Evolutionary conservation across 2,888 invertebrate genomes (phyloP).

Genomic region (Scotopteryx bipunctaria): DNA sequence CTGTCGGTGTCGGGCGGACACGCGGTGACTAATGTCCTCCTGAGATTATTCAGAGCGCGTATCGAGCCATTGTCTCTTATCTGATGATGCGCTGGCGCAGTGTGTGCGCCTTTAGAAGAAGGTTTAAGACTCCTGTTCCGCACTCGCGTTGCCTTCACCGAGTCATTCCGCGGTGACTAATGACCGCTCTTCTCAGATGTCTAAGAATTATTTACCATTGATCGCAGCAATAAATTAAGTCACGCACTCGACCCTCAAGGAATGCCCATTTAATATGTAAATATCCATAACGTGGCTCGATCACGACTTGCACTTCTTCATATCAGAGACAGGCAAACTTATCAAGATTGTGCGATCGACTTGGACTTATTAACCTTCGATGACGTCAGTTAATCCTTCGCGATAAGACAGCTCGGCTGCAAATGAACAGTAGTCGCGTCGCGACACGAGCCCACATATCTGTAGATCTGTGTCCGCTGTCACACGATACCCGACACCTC

Average conservation of each 20-base stretch:
- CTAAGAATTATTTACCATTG: slow-evolving; percentile 70
- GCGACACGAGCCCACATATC: slow-evolving; percentile 64
- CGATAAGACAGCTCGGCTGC: slow-evolving; percentile 21
- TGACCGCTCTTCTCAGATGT: slow-evolving; percentile 66
- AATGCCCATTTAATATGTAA: slow-evolving; percentile 70
- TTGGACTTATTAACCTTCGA: slow-evolving; percentile 26
- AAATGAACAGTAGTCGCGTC: slow-evolving; percentile 68
- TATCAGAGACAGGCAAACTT: slow-evolving; percentile 41
- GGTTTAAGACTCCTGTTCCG: slow-evolving; percentile 31
- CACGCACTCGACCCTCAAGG: slow-evolving; percentile 67
- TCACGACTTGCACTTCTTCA: slow-evolving; percentile 59
- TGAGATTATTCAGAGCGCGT: slow-evolving; percentile 75
- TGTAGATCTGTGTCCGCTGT: slow-evolving; percentile 58
- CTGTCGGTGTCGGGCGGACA: slow-evolving; percentile 65
- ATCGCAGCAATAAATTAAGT: slow-evolving; percentile 73
- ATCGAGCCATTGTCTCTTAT: slow-evolving; percentile 79
- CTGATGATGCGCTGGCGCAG: slow-evolving; percentile 65
- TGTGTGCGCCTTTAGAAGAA: slow-evolving; percentile 37
- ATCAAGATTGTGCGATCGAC: slow-evolving; percentile 35
- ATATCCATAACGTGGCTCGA: slow-evolving; percentile 57
- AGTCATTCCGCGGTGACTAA: slow-evolving; percentile 58
- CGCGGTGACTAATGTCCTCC: slow-evolving; percentile 71
- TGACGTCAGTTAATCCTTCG: slow-evolving; percentile 39
- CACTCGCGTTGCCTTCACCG: slow-evolving; percentile 45
- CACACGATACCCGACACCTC: slow-evolving; percentile 69